Conservation (phyloP, 2,113 vertebrate species). For the Onychostoma macrolepis region DNA sequence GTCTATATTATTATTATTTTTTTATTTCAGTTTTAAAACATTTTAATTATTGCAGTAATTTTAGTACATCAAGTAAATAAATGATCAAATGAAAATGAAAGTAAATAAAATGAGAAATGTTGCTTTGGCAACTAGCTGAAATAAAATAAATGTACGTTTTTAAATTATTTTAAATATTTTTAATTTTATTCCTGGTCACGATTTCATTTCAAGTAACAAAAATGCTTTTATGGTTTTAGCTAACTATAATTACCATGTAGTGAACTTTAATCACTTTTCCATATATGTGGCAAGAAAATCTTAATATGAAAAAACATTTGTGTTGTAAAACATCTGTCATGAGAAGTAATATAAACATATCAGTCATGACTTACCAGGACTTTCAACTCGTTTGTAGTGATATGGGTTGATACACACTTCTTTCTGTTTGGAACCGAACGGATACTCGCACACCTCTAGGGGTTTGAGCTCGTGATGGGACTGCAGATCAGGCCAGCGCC, state of each 20-base stretch:
- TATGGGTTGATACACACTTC: conserved; percentile 99
- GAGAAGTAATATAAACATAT: neutral
- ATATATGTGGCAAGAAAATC: neutral
- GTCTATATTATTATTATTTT: neutral
- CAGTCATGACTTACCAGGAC: conserved; percentile 81
- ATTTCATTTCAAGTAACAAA: neutral
- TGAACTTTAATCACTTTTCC: neutral
- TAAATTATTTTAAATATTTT: neutral
- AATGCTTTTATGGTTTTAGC: neutral
- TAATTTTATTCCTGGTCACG: neutral
- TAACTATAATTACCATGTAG: neutral
- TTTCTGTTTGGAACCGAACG: conserved; percentile 99
- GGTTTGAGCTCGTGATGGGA: conserved; percentile 98
- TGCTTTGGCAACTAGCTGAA: neutral
- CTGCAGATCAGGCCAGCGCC: conserved; percentile 98
- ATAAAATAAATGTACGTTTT: no score
- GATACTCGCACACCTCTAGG: conserved; percentile 97
- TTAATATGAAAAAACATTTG: neutral
- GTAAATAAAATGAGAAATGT: neutral
- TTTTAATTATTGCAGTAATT: neutral
- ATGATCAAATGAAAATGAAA: neutral
- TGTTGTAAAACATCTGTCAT: neutral
- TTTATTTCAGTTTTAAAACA: neutral
- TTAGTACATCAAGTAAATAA: no score
- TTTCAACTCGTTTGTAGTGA: conserved; percentile 98